These are phyloP conservation scores for Lynx canadensis DNA, from an alignment of 2,113 vertebrate genomes.

Conservation along the genomic window DNA sequence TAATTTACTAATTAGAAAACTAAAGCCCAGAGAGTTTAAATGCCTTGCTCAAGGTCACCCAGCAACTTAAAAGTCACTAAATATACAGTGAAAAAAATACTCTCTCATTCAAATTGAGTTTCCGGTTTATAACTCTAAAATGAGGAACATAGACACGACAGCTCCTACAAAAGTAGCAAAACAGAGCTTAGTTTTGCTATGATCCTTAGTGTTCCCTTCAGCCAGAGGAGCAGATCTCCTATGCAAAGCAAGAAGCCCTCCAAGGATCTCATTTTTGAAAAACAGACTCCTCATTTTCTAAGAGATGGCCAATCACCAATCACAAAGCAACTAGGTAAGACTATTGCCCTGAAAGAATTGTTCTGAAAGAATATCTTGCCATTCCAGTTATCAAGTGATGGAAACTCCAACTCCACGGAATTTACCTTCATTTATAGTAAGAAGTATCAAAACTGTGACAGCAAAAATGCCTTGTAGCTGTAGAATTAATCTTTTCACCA, in stretches of 20 bases:
- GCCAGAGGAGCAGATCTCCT: not conserved
- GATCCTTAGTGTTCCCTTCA: not conserved
- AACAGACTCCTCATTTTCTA: not conserved
- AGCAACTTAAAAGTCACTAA: not conserved
- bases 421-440: not conserved
- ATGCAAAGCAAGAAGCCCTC: not conserved
- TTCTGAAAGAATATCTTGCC: constrained; percentile 21
- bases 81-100: constrained; percentile 10
- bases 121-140: not conserved
- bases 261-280: not conserved
- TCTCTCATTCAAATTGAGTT: not conserved
- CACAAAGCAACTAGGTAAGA: not conserved
- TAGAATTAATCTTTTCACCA: constrained; percentile 53
- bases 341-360: not conserved
- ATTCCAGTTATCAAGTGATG: not conserved
- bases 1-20: not conserved
- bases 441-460: constrained; percentile 15
- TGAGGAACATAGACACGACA: not conserved
- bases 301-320: not conserved
- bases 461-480: constrained; percentile 1
- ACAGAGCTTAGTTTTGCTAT: not conserved
- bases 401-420: not conserved
- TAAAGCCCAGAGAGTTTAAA: not conserved
- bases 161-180: not conserved
- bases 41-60: not conserved